Evolutionary conservation across 2,797 vertebrate species (phyloP).

Genomic region (Syndactyla subalaris): DNA sequence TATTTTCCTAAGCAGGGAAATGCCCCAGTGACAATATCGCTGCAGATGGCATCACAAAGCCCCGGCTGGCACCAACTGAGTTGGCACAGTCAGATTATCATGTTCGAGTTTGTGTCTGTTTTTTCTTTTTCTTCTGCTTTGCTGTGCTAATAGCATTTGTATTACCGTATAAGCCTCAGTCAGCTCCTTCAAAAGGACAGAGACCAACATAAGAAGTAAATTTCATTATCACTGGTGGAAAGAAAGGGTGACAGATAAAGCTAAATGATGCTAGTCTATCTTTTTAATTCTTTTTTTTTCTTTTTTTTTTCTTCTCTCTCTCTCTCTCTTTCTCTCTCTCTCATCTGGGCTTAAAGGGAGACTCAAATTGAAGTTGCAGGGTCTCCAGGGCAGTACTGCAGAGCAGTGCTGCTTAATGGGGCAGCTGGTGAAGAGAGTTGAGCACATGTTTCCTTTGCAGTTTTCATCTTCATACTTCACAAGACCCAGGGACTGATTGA

Average conservation of each 20-base stretch:
- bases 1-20: slow-evolving; percentile 43
- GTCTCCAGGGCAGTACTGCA: slow-evolving; percentile 42
- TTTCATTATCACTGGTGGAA: background rate
- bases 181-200: background rate
- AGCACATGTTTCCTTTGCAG: slow-evolving; percentile 66
- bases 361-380: slow-evolving; percentile 28
- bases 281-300: background rate
- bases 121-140: slow-evolving; percentile 12
- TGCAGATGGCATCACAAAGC: slow-evolving; percentile 69
- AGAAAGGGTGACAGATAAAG: background rate
- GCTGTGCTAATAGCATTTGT: slow-evolving; percentile 37
- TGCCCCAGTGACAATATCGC: slow-evolving; percentile 24
- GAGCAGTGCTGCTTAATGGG: slow-evolving; percentile 57
- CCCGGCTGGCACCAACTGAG: slow-evolving; percentile 50
- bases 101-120: slow-evolving; percentile 17
- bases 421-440: slow-evolving; percentile 66
- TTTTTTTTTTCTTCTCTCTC: no score
- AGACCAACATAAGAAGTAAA: slow-evolving; percentile 17
- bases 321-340: background rate
- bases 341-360: background rate
- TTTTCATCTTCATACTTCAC: slow-evolving; percentile 72
- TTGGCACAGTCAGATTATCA: slow-evolving; percentile 45
- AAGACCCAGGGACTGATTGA: slow-evolving; percentile 70
- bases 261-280: background rate
- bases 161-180: background rate